Conservation (phyloP, 2,797 vertebrate genomes). For the Malacoraja senta region DNA sequence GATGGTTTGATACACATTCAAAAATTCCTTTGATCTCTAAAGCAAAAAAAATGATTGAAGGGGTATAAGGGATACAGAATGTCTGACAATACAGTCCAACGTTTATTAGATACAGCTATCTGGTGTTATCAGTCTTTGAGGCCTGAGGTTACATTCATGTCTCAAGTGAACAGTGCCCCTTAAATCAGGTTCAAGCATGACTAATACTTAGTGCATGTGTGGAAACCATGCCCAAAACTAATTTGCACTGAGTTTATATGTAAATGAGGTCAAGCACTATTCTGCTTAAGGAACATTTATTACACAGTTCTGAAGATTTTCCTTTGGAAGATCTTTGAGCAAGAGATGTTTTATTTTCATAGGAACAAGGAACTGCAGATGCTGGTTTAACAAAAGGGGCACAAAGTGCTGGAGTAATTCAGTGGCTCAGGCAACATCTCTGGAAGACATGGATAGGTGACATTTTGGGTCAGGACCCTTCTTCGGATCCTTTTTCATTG, state of each 20-base stretch:
- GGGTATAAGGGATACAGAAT: background rate
- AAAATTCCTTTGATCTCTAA: background rate
- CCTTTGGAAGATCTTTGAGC: background rate
- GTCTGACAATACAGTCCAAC: background rate
- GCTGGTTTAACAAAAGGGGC: no score
- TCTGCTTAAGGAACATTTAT: background rate
- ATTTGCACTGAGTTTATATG: background rate
- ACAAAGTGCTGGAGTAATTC: no score
- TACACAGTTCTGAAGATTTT: background rate
- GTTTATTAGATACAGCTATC: background rate
- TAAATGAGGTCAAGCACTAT: conserved; percentile 13
- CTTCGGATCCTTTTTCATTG: no score
- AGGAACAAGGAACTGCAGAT: no score
- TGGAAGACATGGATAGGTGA: no score
- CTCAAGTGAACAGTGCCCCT: background rate
- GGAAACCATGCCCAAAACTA: background rate
- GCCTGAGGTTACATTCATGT: background rate
- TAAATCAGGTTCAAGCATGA: background rate
- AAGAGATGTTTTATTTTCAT: background rate
- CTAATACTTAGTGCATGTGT: background rate
- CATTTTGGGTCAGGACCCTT: no score
- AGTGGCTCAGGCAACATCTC: no score
- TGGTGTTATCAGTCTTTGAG: background rate
- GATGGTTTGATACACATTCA: background rate
- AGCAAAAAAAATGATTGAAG: background rate